Conservation (phyloP, 2,797 vertebrate genomes). For the Mallotus villosus region DNA sequence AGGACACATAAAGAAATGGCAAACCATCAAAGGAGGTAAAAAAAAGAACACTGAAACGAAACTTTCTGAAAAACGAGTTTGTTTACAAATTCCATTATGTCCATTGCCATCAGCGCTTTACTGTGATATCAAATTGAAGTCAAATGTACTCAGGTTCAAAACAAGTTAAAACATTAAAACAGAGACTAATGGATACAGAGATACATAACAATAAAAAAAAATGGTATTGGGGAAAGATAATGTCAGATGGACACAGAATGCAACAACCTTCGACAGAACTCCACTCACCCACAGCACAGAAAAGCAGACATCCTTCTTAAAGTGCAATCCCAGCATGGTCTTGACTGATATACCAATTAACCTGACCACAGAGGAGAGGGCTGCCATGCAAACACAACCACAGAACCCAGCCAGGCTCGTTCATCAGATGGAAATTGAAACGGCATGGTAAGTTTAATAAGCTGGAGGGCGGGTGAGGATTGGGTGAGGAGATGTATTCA, state of each 20-base stretch:
- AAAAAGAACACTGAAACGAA: neutral
- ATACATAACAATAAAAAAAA: too few relatives aligned
- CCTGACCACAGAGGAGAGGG: neutral
- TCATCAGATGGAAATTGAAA: slow-evolving; percentile 22
- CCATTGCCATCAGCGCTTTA: too few relatives aligned
- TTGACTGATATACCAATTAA: neutral
- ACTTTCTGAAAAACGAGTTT: neutral
- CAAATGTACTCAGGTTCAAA: neutral
- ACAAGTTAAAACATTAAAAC: neutral
- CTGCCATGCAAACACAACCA: neutral
- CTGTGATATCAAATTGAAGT: neutral
- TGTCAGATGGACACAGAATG: too few relatives aligned
- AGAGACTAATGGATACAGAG: too few relatives aligned
- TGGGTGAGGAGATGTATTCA: slow-evolving; percentile 3
- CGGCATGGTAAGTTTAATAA: slow-evolving; percentile 17
- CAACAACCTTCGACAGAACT: too few relatives aligned
- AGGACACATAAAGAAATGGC: too few relatives aligned
- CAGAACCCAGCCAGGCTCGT: slow-evolving; percentile 17
- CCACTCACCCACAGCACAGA: neutral
- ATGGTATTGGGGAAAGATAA: too few relatives aligned
- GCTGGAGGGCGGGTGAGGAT: neutral
- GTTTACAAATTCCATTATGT: too few relatives aligned
- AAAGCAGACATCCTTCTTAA: neutral
- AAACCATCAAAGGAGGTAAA: neutral
- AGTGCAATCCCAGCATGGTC: neutral